phyloP scores from a whole-genome alignment of 2,888 invertebrate genomes.

The Invenusta paracnida region DNA sequence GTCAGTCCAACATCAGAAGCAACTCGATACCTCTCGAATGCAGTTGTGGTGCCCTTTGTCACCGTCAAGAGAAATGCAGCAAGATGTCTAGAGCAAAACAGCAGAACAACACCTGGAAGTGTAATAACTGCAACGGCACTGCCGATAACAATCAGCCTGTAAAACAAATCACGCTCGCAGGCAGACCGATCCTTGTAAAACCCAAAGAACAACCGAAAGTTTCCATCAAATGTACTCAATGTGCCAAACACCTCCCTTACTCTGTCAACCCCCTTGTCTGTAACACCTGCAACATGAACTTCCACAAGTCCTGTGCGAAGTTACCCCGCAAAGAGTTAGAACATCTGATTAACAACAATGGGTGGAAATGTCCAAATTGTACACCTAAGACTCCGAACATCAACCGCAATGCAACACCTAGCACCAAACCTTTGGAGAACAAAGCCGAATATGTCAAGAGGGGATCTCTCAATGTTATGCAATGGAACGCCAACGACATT shows the following conservation, averaged over 20 bases:
- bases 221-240: background rate
- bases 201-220: background rate
- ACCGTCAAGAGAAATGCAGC: background rate
- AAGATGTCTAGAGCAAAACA: background rate
- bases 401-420: background rate
- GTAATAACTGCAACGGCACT: background rate
- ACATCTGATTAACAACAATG: background rate
- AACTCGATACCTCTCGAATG: background rate
- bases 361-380: background rate
- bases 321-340: background rate
- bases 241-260: background rate
- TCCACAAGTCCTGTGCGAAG: background rate
- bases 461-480: constrained; percentile 42
- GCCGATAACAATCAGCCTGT: background rate
- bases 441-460: background rate
- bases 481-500: constrained; percentile 47
- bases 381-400: background rate
- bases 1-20: constrained; percentile 7
- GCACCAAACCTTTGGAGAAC: background rate
- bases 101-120: background rate
- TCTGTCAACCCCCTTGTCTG: background rate
- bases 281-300: background rate
- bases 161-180: background rate
- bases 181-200: background rate
- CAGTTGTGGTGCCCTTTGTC: background rate